Evolutionary conservation across 1,140 invertebrate genomes (phyloP).

Genomic region (Meloidogyne floridensis): DNA sequence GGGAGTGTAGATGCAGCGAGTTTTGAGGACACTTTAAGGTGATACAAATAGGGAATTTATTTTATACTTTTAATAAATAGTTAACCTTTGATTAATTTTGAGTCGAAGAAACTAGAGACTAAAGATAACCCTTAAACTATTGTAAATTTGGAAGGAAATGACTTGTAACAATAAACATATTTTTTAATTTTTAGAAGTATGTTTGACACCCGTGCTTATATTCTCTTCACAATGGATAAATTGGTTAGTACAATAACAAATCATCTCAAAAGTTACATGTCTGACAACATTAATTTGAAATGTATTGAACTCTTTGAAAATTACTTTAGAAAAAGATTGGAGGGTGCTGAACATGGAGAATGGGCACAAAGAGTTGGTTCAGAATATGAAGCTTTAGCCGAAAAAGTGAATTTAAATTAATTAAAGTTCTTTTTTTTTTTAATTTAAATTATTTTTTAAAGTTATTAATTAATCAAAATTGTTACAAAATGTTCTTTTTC

Average conservation of each 20-base stretch:
- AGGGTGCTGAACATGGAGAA: constrained; percentile 29
- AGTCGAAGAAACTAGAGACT: no score
- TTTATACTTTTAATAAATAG: no score
- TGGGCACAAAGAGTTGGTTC: constrained; percentile 27
- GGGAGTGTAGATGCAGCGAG: constrained; percentile 32
- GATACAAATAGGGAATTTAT: not conserved
- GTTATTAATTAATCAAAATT: constrained; percentile 42
- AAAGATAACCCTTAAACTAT: no score
- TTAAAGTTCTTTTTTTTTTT: not conserved
- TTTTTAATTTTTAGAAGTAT: constrained; percentile 37
- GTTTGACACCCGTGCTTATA: constrained; percentile 41
- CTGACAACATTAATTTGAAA: constrained; percentile 33
- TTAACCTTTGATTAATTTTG: no score
- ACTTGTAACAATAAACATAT: no score
- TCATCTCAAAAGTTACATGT: constrained; percentile 41
- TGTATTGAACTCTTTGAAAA: constrained; percentile 32
- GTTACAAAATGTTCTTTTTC: constrained; percentile 42
- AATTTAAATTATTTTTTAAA: not conserved
- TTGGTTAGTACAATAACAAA: constrained; percentile 37
- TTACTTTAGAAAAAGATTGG: constrained; percentile 29
- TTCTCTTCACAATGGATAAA: constrained; percentile 45
- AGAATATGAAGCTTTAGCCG: constrained; percentile 31
- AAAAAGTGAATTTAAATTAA: constrained; percentile 26
- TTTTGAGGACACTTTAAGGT: constrained; percentile 44
- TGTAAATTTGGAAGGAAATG: no score